A percentile compares a stretch with the other conserved stretches of the same genome.
Conservation (phyloP, 1,140 invertebrate genomes). For the Sycophila sp. region DNA sequence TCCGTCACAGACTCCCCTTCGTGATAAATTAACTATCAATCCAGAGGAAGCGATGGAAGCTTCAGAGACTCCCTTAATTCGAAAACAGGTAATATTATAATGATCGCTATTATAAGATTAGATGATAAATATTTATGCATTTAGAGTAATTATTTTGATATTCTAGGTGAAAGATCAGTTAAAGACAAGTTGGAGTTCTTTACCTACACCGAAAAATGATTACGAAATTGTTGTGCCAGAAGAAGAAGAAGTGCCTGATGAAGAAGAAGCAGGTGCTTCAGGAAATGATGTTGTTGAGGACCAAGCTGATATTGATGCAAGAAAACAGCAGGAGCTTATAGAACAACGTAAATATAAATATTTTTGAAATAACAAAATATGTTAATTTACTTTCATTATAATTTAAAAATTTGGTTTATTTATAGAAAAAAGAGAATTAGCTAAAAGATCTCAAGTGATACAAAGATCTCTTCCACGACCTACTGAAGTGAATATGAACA, state of each 20-base stretch:
- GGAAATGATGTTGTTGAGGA: slow-evolving; percentile 74
- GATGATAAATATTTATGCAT: too few relatives aligned
- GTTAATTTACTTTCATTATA: background rate
- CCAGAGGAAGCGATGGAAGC: slow-evolving; percentile 81
- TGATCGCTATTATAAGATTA: too few relatives aligned
- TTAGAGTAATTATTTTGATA: slow-evolving; percentile 30
- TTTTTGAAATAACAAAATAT: background rate
- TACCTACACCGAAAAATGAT: slow-evolving; percentile 95
- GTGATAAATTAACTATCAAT: slow-evolving; percentile 97
- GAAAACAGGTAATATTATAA: slow-evolving; percentile 74
- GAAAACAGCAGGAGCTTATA: slow-evolving; percentile 71
- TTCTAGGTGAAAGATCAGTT: slow-evolving; percentile 77
- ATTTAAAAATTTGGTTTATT: slow-evolving; percentile 26
- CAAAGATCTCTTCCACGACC: slow-evolving; percentile 91
- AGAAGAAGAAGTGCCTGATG: slow-evolving; percentile 75
- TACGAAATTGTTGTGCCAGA: slow-evolving; percentile 98
- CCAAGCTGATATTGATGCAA: slow-evolving; percentile 90
- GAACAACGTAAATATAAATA: slow-evolving; percentile 67
- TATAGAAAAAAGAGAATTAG: slow-evolving; percentile 73
- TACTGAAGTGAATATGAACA: slow-evolving; percentile 83
- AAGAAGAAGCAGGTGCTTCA: slow-evolving; percentile 58
- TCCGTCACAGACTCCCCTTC: slow-evolving; percentile 73
- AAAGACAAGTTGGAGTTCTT: slow-evolving; percentile 76
- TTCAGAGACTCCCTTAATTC: slow-evolving; percentile 75
- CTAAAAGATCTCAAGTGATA: slow-evolving; percentile 86